Evolutionary conservation across 2,888 invertebrate species (phyloP), one percentile per base, ranked within the genome.

Genomic region (Drosophila prostipennis): DNA sequence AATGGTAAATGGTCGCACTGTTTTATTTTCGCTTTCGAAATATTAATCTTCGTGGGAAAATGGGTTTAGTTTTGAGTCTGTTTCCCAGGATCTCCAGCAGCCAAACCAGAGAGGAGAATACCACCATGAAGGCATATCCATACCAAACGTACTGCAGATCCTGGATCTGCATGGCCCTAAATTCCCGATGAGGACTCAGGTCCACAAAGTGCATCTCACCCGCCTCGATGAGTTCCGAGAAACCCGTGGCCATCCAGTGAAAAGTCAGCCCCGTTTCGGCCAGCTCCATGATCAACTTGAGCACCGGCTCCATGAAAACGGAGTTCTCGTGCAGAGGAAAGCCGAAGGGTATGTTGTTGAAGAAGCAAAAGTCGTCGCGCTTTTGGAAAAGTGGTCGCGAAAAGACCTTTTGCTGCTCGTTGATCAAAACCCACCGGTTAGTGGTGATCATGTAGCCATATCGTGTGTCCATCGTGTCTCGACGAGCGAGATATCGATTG

Each of bases 271-370:
- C 91, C 2, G 77, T 57, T 2, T 76, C 83, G 2, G 73, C 58
- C 5, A 80, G 40, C 16, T 89, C 77, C 69, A 90, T 14, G 10
- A 90, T 90, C 0, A 89, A 55, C 2, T 55, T 52, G 8, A 79
- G 58, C 10, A 91, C n/a, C 0, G 79, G 74, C 3, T 79, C 58
- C 60, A 56, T 72, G 39, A 79, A 91, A 8, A 90, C 78, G 0
- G 90, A 89, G 52, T 90, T 91, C 43, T 89, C 87, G 0, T 87
- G 77, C 1, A 91, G 39, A 0, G 91, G 90, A 67, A 91, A 90
- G 1, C 77, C 65, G 4, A 89, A 59, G 0, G 90, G 91, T 6
- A 89, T 39, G 48, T 84, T 83, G 14, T 79, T 72, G n/a, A 72
- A 84, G 16, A 90, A 76, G 19, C 91, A 91, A n/a, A 91, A 74